Base-by-base conservation (phyloP, 2,797 vertebrate genomes). In the Amazona ochrocephala region DNA sequence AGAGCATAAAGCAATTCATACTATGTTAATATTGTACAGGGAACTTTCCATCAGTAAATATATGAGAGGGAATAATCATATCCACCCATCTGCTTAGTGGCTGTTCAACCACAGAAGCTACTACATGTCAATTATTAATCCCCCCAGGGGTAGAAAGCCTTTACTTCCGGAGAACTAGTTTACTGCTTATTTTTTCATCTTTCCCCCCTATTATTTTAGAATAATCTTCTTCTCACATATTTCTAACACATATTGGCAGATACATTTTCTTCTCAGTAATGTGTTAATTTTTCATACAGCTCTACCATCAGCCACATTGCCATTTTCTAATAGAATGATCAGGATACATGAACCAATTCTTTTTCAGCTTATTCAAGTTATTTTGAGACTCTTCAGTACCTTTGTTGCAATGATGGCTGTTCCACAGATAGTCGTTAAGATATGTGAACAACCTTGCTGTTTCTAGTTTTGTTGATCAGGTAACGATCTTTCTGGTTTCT, bases 41-140 rank as follows among this genome's bases (percentile, higher is more conserved):
- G 91, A 93, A 86, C 27, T 93, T 97, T 91, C 89, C 89, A 67
- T 86, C 82, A 82, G 87, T 92, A 94, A 93, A 94, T 86, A 77
- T 30, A 66, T 64, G 84, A 75, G 70, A 82, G 34, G 32, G 89
- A 87, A 92, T 84, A 88, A 75, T 60, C 44, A 29, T 86, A 91
- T 75, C 84, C 67, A 82, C 74, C 87, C 71, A 67, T 96, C 89
- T 95, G 76, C 66, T 94, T 84, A 76, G 76, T 65, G 65, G 45
- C 51, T 89, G 84, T 93, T 93, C 68, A 91, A 34, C 70, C 73
- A 77, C 48, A 32, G 75, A 95, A 94, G 73, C 66, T 93, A 67
- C 87, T 80, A 48, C 64, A 80, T 92, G 93, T 86, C 92, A 87
- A 71, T 85, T 94, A 89, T 90, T 94, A 89, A 93, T 89, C 47